Evolutionary conservation across 2,888 invertebrate genomes (phyloP), one percentile per base, ranked within the genome.

Genomic region (Dryadula phaetusa): DNA sequence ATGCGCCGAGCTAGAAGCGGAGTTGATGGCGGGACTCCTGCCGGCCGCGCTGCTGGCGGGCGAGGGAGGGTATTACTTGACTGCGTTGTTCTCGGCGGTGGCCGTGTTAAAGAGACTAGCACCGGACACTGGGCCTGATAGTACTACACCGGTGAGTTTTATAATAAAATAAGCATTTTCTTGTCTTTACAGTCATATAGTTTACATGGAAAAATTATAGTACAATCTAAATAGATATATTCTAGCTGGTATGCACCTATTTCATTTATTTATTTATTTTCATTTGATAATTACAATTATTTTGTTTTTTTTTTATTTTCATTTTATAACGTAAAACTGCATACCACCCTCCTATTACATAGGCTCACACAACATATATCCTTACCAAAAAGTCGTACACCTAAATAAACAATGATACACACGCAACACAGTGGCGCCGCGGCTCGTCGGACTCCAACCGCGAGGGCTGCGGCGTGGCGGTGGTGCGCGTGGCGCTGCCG

Each of bases 11-110:
- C 95, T 99, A 66, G 99, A 99, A 84, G 98, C 98, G 0, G 98
- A 98, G 82, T 97, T 98, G 83, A 99, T 99, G 98, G 98, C 98
- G 94, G 98, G 96, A 2, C 93, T 99, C 44, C 92, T 99, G 40
- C 99, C 99, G 68, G 97, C 98, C 0, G 97, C 98, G 0, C 88
- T 99, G 62, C 93, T 98, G 58, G 97, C 97, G 0, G 98, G 98
- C 3, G 98, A 99, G 84, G 98, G 98, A 0, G 98, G 98, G 4
- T 99, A 99, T 88, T 99, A 99, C 84, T 94, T 99, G 68, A 98
- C 99, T 0, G 97, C 98, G 0, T 93, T 99, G 62, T 98, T 98
- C 82, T 97, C 98, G 64, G 99, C 99, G 20, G 97, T 99, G 0
- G 96, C 97, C 62, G 96, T 97, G 68, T 92, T 98, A 78, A 98